These are phyloP conservation scores for Tetranychus urticae DNA, from an alignment of 1,140 invertebrate species.

Conservation along the genomic window DNA sequence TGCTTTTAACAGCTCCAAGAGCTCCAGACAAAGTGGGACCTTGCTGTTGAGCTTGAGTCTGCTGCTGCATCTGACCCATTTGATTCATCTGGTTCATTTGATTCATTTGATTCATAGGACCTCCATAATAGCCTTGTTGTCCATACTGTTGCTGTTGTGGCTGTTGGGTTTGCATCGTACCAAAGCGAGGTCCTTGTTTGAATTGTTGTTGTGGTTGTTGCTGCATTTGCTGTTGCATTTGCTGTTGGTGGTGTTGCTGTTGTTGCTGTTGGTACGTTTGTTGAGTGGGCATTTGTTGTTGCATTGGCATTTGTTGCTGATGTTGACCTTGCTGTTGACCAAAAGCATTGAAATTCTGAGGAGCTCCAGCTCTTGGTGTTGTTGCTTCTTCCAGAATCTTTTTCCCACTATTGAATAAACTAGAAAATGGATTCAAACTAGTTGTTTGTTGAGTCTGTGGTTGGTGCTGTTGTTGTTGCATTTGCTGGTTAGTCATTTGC, in stretches of 20 bases:
- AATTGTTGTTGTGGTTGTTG: background rate
- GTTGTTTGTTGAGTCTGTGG: background rate
- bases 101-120: conserved; percentile 2
- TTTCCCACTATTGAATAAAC: conserved; percentile 7
- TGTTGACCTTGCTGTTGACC: conserved; percentile 4
- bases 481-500: background rate
- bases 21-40: background rate
- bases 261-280: conserved; percentile 1
- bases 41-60: background rate
- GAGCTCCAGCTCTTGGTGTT: conserved; percentile 2
- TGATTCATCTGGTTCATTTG: background rate
- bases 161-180: conserved; percentile 3
- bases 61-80: background rate
- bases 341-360: background rate
- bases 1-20: conserved; percentile 5
- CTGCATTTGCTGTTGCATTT: background rate
- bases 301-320: background rate
- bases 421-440: conserved; percentile 3
- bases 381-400: conserved; percentile 9
- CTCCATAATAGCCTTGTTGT: background rate
- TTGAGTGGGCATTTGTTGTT: background rate
- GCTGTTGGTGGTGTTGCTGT: conserved; percentile 3
- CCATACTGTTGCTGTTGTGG: conserved; percentile 1
- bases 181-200: background rate
- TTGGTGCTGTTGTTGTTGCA: background rate